phyloP scores from a whole-genome alignment of 35 echinoderm and acorn worm species.

The Apostichopus japonicus region DNA sequence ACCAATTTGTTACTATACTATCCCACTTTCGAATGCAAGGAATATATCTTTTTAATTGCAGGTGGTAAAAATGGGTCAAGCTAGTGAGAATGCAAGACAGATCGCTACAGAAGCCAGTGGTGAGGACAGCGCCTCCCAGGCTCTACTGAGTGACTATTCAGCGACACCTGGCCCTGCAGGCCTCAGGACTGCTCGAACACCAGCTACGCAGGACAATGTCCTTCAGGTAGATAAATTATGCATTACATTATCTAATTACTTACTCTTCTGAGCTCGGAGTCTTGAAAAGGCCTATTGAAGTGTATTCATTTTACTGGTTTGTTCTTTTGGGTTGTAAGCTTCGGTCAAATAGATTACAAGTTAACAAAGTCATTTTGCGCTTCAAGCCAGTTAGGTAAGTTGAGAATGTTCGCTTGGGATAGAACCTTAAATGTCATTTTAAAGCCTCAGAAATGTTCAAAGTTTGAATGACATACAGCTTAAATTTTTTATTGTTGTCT shows the following conservation, averaged over 20 bases:
- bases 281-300: no score
- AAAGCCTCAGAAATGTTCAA: no score
- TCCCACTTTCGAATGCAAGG: no score
- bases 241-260: not conserved
- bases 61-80: conserved; percentile 96
- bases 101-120: conserved; percentile 77
- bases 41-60: conserved; percentile 31
- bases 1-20: not conserved
- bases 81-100: conserved; percentile 88
- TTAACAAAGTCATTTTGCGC: no score
- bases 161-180: conserved; percentile 77
- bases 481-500: not conserved
- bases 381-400: no score
- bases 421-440: no score
- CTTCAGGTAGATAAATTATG: conserved; percentile 68
- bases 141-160: conserved; percentile 88
- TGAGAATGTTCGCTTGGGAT: no score
- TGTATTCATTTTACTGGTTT: no score
- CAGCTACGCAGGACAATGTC: conserved; percentile 82
- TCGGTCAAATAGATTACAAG: no score
- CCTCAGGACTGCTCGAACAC: conserved; percentile 84
- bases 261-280: no score
- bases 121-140: conserved; percentile 83
- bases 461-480: no score
- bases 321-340: no score